Evolutionary conservation across 2,797 vertebrate species (phyloP).

Genomic region (Dipus sagitta): DNA sequence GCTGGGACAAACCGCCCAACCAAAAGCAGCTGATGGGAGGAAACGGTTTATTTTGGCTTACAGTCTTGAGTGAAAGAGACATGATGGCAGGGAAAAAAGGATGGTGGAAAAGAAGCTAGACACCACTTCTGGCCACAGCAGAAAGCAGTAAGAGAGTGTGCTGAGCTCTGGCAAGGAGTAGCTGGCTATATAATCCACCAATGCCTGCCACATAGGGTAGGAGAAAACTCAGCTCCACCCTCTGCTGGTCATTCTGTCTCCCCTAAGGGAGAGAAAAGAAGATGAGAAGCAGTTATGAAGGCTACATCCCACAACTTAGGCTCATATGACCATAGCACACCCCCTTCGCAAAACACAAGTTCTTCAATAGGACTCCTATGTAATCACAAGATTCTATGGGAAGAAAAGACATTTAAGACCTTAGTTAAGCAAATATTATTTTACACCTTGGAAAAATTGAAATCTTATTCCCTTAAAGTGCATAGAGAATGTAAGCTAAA

Average conservation of each 20-base stretch:
- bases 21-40: no score
- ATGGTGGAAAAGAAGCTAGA: no score
- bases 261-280: not conserved
- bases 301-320: not conserved
- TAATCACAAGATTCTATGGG: not conserved
- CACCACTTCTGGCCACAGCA: no score
- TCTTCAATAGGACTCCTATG: not conserved
- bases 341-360: not conserved
- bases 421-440: not conserved
- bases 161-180: no score
- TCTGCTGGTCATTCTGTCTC: not conserved
- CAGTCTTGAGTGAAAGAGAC: no score
- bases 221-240: not conserved
- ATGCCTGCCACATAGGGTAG: not conserved
- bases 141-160: no score
- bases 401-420: not conserved
- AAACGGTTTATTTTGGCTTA: no score
- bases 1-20: no score
- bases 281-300: not conserved
- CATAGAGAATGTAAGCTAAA: not conserved
- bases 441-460: constrained; percentile 25
- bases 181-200: no score
- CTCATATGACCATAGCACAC: not conserved
- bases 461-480: not conserved
- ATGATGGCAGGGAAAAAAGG: no score